These are phyloP conservation scores for Apodemia mormo DNA, from an alignment of 2,888 invertebrate genomes.

Conservation along the genomic window DNA sequence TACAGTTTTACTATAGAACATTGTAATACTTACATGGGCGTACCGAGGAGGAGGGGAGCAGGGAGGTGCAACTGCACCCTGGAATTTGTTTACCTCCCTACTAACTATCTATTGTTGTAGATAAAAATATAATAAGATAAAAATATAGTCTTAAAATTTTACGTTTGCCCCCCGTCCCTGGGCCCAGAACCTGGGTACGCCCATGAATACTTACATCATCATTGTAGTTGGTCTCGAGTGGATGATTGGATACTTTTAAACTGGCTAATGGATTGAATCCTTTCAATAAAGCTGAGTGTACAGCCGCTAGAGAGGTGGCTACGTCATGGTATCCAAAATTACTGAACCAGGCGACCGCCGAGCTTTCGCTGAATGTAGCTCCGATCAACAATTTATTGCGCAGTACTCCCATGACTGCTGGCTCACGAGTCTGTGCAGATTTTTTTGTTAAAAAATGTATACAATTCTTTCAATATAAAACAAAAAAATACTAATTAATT, in stretches of 20 bases:
- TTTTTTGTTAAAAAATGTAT: no score
- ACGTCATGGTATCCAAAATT: slow-evolving; percentile 90
- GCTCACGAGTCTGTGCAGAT: slow-evolving; percentile 46
- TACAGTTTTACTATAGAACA: no score
- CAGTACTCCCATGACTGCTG: slow-evolving; percentile 57
- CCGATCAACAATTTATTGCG: slow-evolving; percentile 81
- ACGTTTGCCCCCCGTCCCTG: no score
- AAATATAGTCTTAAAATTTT: no score
- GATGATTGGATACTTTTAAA: slow-evolving; percentile 83
- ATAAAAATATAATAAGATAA: no score
- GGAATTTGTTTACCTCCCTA: no score
- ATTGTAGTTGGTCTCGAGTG: slow-evolving; percentile 83
- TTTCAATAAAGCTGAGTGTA: slow-evolving; percentile 84
- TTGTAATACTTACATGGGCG: background rate
- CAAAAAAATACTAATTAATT: no score
- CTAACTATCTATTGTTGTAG: no score
- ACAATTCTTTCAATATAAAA: no score
- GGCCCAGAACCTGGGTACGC: no score
- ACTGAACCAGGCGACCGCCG: slow-evolving; percentile 87
- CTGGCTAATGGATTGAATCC: slow-evolving; percentile 58
- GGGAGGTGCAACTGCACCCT: no score
- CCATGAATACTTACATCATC: slow-evolving; percentile 65
- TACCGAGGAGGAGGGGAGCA: no score
- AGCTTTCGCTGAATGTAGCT: slow-evolving; percentile 70
- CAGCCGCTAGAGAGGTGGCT: slow-evolving; percentile 83